A percentile compares a stretch with the other conserved stretches of the same genome.
phyloP scores from a whole-genome alignment of 2,113 vertebrate genomes.

The Columbina picui region DNA sequence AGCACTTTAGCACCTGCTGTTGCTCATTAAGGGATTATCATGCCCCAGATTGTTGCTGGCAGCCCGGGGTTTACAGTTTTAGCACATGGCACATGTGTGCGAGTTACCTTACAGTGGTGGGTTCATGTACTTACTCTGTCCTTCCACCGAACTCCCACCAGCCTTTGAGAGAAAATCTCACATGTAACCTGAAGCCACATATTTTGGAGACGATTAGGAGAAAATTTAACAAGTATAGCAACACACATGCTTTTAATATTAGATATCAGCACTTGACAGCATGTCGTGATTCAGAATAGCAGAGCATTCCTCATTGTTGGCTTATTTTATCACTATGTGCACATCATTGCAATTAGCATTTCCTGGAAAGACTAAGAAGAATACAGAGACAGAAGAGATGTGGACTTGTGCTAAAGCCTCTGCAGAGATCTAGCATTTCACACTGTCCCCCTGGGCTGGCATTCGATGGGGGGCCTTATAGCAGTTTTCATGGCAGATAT shows the following conservation, averaged over 20 bases:
- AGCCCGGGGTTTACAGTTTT: slow-evolving; percentile 20
- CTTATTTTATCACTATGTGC: neutral
- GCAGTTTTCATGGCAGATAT: neutral
- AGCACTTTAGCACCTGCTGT: slow-evolving; percentile 77
- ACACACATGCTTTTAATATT: neutral
- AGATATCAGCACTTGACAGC: neutral
- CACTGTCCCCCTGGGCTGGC: neutral
- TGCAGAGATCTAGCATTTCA: neutral
- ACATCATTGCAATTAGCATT: neutral
- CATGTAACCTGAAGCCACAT: neutral
- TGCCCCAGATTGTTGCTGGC: slow-evolving; percentile 60
- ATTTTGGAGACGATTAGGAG: neutral
- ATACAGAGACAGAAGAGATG: neutral
- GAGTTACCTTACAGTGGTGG: neutral
- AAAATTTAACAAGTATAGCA: neutral
- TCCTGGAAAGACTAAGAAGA: neutral
- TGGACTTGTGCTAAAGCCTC: neutral
- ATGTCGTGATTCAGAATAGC: neutral
- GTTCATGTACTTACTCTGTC: neutral
- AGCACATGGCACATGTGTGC: neutral
- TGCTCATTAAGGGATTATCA: slow-evolving; percentile 73
- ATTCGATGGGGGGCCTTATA: neutral
- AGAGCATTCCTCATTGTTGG: neutral
- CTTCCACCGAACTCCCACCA: neutral
- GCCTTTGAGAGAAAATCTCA: neutral